Conservation (phyloP, 1,140 invertebrate species). For the Penaeus chinensis region DNA sequence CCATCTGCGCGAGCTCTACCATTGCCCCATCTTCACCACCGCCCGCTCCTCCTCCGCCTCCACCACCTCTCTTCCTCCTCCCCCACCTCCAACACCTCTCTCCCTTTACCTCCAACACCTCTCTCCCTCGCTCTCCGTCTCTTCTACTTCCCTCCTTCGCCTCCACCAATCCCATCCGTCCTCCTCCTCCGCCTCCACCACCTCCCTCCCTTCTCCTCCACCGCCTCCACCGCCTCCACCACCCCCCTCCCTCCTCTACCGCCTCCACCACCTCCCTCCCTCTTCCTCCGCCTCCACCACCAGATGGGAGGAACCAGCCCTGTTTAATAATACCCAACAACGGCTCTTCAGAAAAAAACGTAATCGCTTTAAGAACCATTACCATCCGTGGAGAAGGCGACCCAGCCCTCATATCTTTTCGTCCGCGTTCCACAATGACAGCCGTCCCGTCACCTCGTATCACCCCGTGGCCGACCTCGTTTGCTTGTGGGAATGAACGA, state of each 20-base stretch:
- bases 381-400: background rate
- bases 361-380: conserved; percentile 57
- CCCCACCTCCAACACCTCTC: background rate
- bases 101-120: background rate
- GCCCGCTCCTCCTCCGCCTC: background rate
- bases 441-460: background rate
- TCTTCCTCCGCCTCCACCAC: background rate
- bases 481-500: conserved; percentile 7
- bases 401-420: background rate
- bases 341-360: conserved; percentile 32
- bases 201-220: too few relatives aligned
- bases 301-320: background rate
- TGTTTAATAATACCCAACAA: conserved; percentile 54
- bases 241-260: background rate
- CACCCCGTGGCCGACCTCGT: background rate
- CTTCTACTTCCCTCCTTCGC: background rate
- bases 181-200: too few relatives aligned
- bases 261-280: background rate
- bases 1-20: too few relatives aligned
- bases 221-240: background rate
- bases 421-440: background rate
- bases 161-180: too few relatives aligned
- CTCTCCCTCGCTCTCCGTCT: background rate
- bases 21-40: too few relatives aligned
- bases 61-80: background rate